Base-by-base conservation (phyloP, 2,113 vertebrate species). In the Phaethornis superciliosus region DNA sequence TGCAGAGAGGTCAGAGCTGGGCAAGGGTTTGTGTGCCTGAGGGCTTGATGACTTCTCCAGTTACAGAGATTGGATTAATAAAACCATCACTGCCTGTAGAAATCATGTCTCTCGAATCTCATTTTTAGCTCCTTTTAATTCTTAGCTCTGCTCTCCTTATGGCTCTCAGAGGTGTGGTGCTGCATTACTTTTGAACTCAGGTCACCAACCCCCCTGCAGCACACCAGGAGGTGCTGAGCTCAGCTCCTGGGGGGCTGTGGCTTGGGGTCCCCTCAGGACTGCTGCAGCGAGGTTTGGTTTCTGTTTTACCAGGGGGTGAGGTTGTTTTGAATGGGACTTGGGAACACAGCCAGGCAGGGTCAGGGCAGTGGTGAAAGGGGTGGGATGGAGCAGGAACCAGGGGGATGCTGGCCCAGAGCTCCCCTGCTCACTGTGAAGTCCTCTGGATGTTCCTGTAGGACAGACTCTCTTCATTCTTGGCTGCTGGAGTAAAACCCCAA, bases 361-460 rank as follows among this genome's bases (percentile, higher is more conserved):
- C 4, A 9, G 47, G 88, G 33, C 26, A 1, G 16, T 40, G 59
- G 10, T 16, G 32, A 28, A 12, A 40, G 27, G 44, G 37, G 10
- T 7, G 23, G 49, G 33, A 19, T 40, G 42, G 74, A 52, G 35
- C 26, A 44, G 52, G n/a, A 71, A 4, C 8, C 10, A 85, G 40
- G 10, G 4, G 17, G 22, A 12, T 35, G 44, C n/a, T 51, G 71
- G 32, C 33, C 42, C 23, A 21, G 11, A 75, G 30, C 55, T 40
- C 12, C 23, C 7, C 42, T 0, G 0, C n/a, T 40, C 7, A 9
- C 32, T 18, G 2, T 6, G 3, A 1, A 40, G 21, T 15, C 3
- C 7, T 5, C 9, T 22, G 28, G 9, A 4, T 40, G 54, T 49
- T 32, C 74, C 37, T 16, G 10, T 5, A 21, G 0, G 1, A 3